Evolutionary conservation across 2,113 vertebrate genomes (phyloP).

Genomic region (rat (Rattus norvegicus)): DNA sequence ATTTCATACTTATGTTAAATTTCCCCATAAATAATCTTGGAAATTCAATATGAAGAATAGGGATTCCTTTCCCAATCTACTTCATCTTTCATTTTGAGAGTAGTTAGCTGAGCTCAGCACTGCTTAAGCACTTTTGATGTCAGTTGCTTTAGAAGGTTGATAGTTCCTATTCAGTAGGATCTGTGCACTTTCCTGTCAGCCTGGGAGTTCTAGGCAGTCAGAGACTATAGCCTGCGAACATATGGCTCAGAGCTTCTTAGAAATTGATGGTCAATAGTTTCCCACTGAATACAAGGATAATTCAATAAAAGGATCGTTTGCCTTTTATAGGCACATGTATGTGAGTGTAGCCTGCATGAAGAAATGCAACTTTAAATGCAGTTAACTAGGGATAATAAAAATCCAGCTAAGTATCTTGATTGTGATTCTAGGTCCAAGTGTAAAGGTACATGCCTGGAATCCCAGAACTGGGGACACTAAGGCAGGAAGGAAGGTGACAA

Average conservation of each 20-base stretch:
- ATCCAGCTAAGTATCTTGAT: neutral
- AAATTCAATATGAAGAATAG: conserved; percentile 19
- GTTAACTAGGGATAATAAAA: neutral
- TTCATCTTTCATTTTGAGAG: neutral
- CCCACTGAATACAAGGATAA: neutral
- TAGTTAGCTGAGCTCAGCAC: neutral
- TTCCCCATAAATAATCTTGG: neutral
- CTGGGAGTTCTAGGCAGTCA: neutral
- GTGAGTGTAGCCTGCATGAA: neutral
- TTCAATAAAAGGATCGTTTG: neutral
- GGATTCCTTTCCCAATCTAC: neutral
- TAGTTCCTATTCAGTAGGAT: neutral
- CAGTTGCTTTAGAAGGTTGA: neutral
- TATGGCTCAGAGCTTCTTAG: neutral
- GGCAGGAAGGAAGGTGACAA: neutral
- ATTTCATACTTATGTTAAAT: neutral
- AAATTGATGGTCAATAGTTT: conserved; percentile 1
- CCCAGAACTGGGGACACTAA: neutral
- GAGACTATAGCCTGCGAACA: too few species aligned
- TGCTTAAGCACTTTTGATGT: neutral
- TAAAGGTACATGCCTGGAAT: neutral
- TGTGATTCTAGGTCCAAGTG: neutral
- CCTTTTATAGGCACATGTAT: neutral
- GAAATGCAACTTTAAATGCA: neutral
- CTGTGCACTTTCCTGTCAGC: neutral